A percentile compares a stretch with the other conserved stretches of the same genome.
Evolutionary conservation across 2,113 vertebrate species (phyloP).

Genomic region (Xiphophorus hellerii): DNA sequence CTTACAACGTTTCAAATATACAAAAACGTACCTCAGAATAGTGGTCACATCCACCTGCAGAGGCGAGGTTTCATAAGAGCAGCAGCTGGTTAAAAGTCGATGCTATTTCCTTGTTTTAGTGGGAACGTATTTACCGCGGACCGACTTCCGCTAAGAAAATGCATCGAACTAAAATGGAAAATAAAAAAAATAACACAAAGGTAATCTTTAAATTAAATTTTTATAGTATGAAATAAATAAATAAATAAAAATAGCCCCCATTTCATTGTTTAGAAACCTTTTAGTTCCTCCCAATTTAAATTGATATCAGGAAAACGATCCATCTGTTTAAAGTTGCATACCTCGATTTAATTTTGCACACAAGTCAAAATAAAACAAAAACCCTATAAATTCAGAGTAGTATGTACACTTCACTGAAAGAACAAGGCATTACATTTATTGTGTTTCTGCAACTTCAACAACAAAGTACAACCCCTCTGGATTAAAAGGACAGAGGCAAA

Average conservation of each 20-base stretch:
- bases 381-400: neutral
- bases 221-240: neutral
- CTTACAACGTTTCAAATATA: neutral
- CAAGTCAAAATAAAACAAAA: neutral
- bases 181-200: neutral
- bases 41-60: slow-evolving; percentile 37
- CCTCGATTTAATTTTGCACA: neutral
- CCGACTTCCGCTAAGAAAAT: slow-evolving; percentile 45
- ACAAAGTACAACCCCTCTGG: neutral
- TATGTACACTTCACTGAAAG: neutral
- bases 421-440: neutral
- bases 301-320: neutral
- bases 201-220: no score
- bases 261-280: no score
- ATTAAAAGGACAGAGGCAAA: neutral
- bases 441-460: neutral
- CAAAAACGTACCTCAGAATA: slow-evolving; percentile 31
- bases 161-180: neutral
- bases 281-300: neutral
- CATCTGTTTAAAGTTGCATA: neutral
- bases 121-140: slow-evolving; percentile 35
- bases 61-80: slow-evolving; percentile 7
- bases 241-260: neutral
- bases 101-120: slow-evolving; percentile 56
- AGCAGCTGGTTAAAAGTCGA: slow-evolving; percentile 1